phyloP scores from a whole-genome alignment of 2,113 vertebrate genomes.

The Mionectes macconnelli region DNA sequence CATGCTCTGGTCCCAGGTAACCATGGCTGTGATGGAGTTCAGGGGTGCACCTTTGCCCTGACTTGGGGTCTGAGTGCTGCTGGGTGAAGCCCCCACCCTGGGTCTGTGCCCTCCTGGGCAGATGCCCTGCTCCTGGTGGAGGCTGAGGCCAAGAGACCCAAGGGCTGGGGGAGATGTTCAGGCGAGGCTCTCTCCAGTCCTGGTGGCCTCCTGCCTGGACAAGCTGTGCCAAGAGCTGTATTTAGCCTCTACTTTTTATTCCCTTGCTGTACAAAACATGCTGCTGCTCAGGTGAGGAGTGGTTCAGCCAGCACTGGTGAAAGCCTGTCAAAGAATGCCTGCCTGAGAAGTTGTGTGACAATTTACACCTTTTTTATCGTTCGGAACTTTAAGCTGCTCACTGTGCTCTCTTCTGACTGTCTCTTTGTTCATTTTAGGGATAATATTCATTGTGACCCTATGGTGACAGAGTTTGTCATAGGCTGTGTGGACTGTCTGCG shows the following conservation, averaged over 20 bases:
- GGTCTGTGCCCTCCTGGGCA: neutral
- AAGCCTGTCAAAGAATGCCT: fast-evolving
- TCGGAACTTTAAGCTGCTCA: neutral
- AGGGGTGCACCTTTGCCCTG: neutral
- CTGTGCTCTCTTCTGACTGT: neutral
- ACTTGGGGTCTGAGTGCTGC: neutral
- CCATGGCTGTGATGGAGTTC: fast-evolving
- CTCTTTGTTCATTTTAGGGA: neutral
- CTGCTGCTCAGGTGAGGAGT: neutral
- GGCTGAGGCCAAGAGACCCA: fast-evolving
- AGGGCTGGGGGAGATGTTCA: neutral
- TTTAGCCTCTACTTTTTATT: neutral
- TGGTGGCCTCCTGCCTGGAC: neutral
- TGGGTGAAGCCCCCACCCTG: neutral
- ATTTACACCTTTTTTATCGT: neutral
- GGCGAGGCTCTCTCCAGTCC: fast-evolving
- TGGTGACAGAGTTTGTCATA: neutral
- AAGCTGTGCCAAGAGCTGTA: fast-evolving
- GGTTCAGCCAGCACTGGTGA: neutral
- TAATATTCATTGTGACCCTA: neutral
- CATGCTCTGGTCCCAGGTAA: neutral
- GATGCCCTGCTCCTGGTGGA: neutral
- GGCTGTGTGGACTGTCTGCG: fast-evolving
- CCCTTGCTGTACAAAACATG: neutral
- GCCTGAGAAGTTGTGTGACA: neutral